A percentile compares a stretch with the other conserved stretches of the same genome.
These are phyloP conservation scores for Halcyon senegalensis DNA, from an alignment of 2,113 vertebrate species.

Conservation along the genomic window DNA sequence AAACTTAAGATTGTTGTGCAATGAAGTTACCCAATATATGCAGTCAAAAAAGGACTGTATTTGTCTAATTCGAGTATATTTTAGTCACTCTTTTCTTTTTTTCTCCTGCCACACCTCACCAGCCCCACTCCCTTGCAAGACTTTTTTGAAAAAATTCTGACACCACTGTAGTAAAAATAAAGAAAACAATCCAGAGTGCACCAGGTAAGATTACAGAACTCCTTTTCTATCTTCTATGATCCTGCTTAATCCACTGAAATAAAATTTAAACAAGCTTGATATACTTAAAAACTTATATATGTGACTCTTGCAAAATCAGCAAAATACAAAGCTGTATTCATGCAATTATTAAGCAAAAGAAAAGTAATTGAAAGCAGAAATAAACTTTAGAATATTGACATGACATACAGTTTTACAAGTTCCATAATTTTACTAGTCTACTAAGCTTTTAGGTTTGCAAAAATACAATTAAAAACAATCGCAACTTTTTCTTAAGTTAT, in stretches of 20 bases:
- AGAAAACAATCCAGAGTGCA: neutral
- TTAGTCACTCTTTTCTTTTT: neutral
- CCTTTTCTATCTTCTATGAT: neutral
- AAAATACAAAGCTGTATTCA: neutral
- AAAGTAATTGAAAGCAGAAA: neutral
- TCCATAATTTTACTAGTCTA: neutral
- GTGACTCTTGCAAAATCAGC: neutral
- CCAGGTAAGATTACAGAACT: neutral
- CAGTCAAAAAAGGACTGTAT: neutral
- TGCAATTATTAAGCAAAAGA: neutral
- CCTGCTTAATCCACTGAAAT: neutral
- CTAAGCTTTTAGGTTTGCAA: neutral
- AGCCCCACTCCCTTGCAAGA: neutral
- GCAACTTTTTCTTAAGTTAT: neutral
- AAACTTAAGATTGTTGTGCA: neutral
- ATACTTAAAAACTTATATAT: neutral
- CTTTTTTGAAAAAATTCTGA: neutral
- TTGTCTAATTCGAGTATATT: neutral
- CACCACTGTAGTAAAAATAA: neutral
- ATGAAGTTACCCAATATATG: neutral
- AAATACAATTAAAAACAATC: neutral
- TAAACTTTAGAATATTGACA: neutral
- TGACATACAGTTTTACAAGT: neutral
- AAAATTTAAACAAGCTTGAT: neutral
- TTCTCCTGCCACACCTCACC: neutral